Percentiles rank a stretch among this genome's conserved stretches.
Conservation (phyloP, 1,140 invertebrate genomes). For the Drosophila sproati region DNA sequence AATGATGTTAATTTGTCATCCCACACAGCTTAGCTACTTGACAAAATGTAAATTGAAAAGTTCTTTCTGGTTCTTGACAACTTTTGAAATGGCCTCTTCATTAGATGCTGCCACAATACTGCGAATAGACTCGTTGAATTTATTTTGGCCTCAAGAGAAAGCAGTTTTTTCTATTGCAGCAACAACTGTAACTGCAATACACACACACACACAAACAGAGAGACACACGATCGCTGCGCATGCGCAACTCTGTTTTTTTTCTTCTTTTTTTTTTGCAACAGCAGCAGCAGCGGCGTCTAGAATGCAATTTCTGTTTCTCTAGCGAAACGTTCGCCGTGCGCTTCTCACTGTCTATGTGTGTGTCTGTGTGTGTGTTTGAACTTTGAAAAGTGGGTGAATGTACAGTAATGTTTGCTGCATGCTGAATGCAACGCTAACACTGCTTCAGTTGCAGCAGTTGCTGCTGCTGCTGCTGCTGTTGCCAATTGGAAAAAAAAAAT, state of each 20-base stretch:
- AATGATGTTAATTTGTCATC: not conserved
- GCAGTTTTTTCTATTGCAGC: conserved; percentile 73
- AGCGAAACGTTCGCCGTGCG: conserved; percentile 48
- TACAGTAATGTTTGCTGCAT: conserved; percentile 84
- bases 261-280: too few relatives aligned
- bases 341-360: conserved; percentile 65
- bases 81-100: conserved; percentile 42
- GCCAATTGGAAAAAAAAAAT: conserved; percentile 38
- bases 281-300: conserved; percentile 45
- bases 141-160: conserved; percentile 80
- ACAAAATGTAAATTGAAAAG: conserved; percentile 28
- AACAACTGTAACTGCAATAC: conserved; percentile 51
- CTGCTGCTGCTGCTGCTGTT: conserved; percentile 5
- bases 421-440: conserved; percentile 68
- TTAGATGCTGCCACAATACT: conserved; percentile 59
- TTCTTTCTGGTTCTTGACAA: conserved; percentile 29
- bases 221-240: conserved; percentile 57
- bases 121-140: conserved; percentile 69
- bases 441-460: conserved; percentile 1
- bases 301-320: conserved; percentile 81
- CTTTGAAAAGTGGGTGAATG: conserved; percentile 84
- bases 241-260: conserved; percentile 64
- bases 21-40: not conserved
- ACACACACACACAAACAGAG: conserved; percentile 30
- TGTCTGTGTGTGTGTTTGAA: conserved; percentile 68